A percentile compares a stretch with the other conserved stretches of the same genome.
These are phyloP conservation scores for Augochlora pura DNA, from an alignment of 1,140 invertebrate species.

Conservation along the genomic window DNA sequence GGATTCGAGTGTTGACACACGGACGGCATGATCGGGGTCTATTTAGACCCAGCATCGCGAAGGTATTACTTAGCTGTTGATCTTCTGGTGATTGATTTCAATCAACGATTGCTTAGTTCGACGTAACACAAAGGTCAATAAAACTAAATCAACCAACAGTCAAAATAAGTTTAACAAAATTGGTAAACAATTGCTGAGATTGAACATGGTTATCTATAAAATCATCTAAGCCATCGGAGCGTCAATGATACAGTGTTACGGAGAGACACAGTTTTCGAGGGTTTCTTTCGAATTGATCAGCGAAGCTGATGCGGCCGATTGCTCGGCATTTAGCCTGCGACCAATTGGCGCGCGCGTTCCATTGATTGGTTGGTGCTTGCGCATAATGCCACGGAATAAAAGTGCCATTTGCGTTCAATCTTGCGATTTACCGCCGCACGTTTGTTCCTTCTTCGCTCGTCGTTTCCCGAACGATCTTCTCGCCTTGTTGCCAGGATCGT, in stretches of 20 bases:
- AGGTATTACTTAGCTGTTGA: too few species aligned
- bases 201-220: too few species aligned
- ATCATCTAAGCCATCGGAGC: too few species aligned
- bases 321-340: conserved; percentile 37
- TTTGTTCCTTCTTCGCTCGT: background rate
- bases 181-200: too few species aligned
- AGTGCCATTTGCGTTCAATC: conserved; percentile 55
- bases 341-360: conserved; percentile 39
- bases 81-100: too few species aligned
- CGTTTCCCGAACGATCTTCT: background rate
- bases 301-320: conserved; percentile 32
- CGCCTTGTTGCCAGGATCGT: background rate
- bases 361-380: conserved; percentile 35
- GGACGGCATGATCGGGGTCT: too few species aligned
- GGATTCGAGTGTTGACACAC: too few species aligned
- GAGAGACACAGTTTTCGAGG: conserved; percentile 15
- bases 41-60: too few species aligned
- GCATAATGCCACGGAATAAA: conserved; percentile 32
- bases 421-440: conserved; percentile 24
- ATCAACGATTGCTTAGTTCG: too few species aligned
- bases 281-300: conserved; percentile 41
- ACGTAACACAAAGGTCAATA: too few species aligned
- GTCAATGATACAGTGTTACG: background rate
- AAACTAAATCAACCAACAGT: too few species aligned
- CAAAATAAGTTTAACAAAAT: too few species aligned